A percentile compares a stretch with the other conserved stretches of the same genome.
Evolutionary conservation across 2,888 invertebrate species (phyloP).

Genomic region (Blomia tropicalis): DNA sequence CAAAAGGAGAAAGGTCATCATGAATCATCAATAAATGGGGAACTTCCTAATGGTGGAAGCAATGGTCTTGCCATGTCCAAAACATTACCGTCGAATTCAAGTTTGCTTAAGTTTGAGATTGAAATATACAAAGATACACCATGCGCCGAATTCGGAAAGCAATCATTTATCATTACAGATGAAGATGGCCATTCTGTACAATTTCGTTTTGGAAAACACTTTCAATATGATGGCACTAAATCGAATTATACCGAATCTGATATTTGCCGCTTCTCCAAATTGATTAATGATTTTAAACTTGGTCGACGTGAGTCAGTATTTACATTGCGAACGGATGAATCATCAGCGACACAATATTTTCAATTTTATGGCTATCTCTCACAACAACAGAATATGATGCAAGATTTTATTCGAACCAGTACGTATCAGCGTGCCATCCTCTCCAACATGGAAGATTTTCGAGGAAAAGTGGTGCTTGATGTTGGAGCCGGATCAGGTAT

Average conservation of each 20-base stretch:
- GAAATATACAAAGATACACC: constrained; percentile 29
- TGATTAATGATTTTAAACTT: constrained; percentile 27
- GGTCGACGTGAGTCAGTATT: constrained; percentile 24
- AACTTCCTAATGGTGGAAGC: too few species aligned
- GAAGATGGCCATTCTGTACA: constrained; percentile 21
- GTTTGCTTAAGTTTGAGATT: constrained; percentile 19
- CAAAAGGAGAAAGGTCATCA: background rate
- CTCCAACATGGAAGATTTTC: constrained; percentile 78
- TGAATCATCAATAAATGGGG: background rate
- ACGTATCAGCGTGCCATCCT: constrained; percentile 95
- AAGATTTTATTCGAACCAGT: constrained; percentile 93
- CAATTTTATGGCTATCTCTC: constrained; percentile 96
- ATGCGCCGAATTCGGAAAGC: constrained; percentile 27
- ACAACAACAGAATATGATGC: constrained; percentile 99
- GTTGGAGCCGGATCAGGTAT: constrained; percentile 98
- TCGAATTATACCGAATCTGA: constrained; percentile 6
- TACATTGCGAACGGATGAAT: constrained; percentile 67
- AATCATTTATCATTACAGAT: constrained; percentile 28
- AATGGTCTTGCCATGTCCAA: too few species aligned
- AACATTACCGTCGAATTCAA: background rate
- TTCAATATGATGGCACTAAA: constrained; percentile 4
- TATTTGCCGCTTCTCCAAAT: constrained; percentile 13
- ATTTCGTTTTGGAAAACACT: constrained; percentile 26
- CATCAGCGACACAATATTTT: constrained; percentile 86
- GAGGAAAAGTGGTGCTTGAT: constrained; percentile 64